Conservation (phyloP, 2,888 invertebrate genomes). For the Lepidocyrtoides sp. region DNA sequence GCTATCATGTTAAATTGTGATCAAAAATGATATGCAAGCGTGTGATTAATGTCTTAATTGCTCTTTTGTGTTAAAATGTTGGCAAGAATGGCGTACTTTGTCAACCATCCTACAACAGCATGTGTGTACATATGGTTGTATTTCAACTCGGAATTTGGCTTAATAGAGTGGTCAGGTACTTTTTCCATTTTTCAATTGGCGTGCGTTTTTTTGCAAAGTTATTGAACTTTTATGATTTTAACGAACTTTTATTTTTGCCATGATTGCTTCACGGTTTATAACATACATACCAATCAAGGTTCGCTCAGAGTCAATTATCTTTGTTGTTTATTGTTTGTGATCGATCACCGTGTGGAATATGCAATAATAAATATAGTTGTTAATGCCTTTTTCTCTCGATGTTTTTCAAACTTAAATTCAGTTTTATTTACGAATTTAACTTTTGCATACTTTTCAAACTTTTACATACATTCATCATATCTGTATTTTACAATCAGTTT, state of each 20-base stretch:
- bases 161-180: no score
- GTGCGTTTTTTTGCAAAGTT: neutral
- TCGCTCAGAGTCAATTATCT: no score
- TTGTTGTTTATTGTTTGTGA: no score
- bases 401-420: no score
- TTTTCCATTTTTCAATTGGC: neutral
- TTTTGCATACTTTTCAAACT: neutral
- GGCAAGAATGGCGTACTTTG: conserved; percentile 1
- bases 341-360: no score
- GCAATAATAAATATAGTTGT: no score
- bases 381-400: no score
- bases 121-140: neutral
- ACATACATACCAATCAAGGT: no score
- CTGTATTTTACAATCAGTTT: neutral
- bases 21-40: conserved; percentile 39
- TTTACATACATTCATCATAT: neutral
- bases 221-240: neutral
- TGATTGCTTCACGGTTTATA: no score
- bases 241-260: no score
- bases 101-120: neutral
- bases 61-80: neutral
- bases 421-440: neutral
- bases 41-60: conserved; percentile 79
- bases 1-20: conserved; percentile 34
- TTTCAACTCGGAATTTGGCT: no score